Base-by-base conservation (phyloP, 2,888 invertebrate genomes). In the Epinotia nisella region DNA sequence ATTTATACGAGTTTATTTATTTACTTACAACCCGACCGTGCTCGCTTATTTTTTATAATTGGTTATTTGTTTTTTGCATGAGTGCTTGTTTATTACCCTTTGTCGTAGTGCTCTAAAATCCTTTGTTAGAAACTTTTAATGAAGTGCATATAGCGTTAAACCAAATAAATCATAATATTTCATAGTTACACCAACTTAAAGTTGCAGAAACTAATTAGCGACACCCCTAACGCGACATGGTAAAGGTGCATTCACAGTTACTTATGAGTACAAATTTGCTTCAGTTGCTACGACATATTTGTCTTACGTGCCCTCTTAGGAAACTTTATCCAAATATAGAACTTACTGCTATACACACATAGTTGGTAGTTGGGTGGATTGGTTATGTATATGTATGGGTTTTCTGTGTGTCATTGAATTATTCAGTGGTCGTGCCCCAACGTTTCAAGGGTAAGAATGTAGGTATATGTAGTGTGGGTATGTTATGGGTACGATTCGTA, bases 371-470 rank as follows among this genome's bases (percentile, higher is more conserved):
- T 89, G 83, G 80, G 83, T 85, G 84, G 82, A 85, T 84, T 86
- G 85, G 87, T 87, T 89, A 86, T 90, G 89, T 90, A 89, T 93
- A 92, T 93, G 92, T 92, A 92, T 91, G 90, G 89, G 86, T 85
- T 90, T 89, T 90, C 89, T 89, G 90, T 91, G 87, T 91, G 91
- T 90, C 90, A 90, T 90, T 93, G 92, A 93, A 93, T 93, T 87
- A 93, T 93, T 93, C 91, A 93, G 89, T 87, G 91, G 91, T 90
- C 88, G 89, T 90, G 87, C 90, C 90, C 91, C 84, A 86, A 85
- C 85, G 89, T 89, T 92, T 93, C 93, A 93, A 92, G 93, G 92
- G 92, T 93, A 93, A 91, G 88, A 87, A 90, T 90, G 88, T 87
- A 84, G 86, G 83, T 82, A 24, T 62, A 17, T 67, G 49, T 67